Evolutionary conservation across 2,113 vertebrate genomes (phyloP), one percentile per base, ranked within the genome.

Genomic region (Brachyhypopomus occidentalis): DNA sequence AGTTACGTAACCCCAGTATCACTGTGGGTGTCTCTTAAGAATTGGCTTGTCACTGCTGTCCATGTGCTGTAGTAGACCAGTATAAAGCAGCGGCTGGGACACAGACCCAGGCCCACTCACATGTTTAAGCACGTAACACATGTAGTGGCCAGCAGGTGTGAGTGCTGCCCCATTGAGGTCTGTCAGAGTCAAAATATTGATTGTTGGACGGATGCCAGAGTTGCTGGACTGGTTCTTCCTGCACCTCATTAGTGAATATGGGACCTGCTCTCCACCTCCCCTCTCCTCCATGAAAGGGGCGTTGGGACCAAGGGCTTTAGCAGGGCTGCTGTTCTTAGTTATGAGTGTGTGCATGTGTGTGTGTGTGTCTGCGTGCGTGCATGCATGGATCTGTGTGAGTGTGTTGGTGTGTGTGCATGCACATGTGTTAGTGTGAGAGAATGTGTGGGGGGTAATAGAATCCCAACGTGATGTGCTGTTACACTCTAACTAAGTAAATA

Each of bases 401-500:
- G 73, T 30, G 55, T 8, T 45, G 27, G 73, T 69, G 30, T 75
- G 64, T 59, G 48, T 48, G 67, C 14, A 52, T 27, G n/a, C 79
- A 82, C 85, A 84, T 87, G 86, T 79, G 52, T 83, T 52, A 79
- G 84, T 73, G 72, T 89, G 84, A 70, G 63, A n/a, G 48, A 63
- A 34, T 77, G 69, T 75, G 64, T 67, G 23, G 72, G n/a, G 87
- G 86, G 92, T 93, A 93, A 93, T 87, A 91, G 87, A 91, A 93
- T 92, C 91, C 87, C 88, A 84, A 88, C 86, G 83, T 92, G 91
- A 92, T 91, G 89, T 83, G 83, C 82, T 0, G 79, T 85, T 88
- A 88, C 88, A 87, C 87, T 88, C 88, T 77, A 77, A 82, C 82
- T 60, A 81, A 86, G 88, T 92, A 93, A 92, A 93, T 92, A 91